Conservation (phyloP, 2,113 vertebrate species). For the Nesogale talazaci region DNA sequence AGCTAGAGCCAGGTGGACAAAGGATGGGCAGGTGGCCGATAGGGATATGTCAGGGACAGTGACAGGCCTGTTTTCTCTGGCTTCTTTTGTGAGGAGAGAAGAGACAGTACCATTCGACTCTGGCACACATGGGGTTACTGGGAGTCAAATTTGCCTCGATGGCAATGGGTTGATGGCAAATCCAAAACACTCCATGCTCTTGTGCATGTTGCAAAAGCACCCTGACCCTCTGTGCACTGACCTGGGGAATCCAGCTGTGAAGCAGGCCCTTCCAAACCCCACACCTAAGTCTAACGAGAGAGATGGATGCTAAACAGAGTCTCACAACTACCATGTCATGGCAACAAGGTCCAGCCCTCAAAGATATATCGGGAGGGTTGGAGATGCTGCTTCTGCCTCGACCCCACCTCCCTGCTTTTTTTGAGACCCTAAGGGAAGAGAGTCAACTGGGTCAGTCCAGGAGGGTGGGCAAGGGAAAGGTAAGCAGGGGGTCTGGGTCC, state of each 20-base stretch:
- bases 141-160: not conserved
- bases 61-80: fast-evolving
- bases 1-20: not conserved
- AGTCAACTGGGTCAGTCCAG: no score
- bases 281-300: not conserved
- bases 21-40: not conserved
- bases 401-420: no score
- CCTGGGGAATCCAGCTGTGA: fast-evolving
- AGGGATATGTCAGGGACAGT: fast-evolving
- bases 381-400: not conserved
- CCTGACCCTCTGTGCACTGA: fast-evolving
- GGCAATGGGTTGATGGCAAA: not conserved
- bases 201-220: fast-evolving
- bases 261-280: not conserved
- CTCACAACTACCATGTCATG: no score
- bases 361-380: not conserved
- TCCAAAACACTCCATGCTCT: fast-evolving
- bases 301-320: fast-evolving
- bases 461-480: not conserved
- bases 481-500: not conserved
- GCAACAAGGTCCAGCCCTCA: fast-evolving
- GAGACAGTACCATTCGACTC: not conserved
- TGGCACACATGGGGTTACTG: not conserved
- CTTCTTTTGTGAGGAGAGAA: not conserved
- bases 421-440: not conserved